Evolutionary conservation across 2,113 vertebrate species (phyloP), one percentile per base, ranked within the genome.

Genomic region (Etheostoma cragini): DNA sequence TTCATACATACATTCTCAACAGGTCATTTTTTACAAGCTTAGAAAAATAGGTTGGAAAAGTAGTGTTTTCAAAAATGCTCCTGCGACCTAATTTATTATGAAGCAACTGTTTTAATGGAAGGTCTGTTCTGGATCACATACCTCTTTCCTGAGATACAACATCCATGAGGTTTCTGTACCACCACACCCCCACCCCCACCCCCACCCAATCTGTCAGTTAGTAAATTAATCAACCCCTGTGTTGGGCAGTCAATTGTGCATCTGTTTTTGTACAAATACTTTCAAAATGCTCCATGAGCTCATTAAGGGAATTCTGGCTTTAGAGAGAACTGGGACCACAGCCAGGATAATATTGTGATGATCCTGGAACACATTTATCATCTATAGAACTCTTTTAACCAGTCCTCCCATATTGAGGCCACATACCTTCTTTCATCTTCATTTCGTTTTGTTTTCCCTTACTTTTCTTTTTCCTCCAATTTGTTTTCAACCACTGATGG

Each of bases 351-450:
- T 30, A 63, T 61, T 82, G 42, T 72, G 71, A 77, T 69, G 70
- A 72, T 86, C 42, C 62, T 81, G 33, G 30, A 78, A 62, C 75
- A 64, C 80, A 75, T 88, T 79, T 72, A 83, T 90, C 68, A 80
- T 76, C 69, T 42, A 47, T 63, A 62, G 30, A 66, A 66, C 64
- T 63, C 52, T 24, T 47, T 66, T 33, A 89, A 78, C 16, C 61
- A 49, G 17, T 56, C 57, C 72, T 75, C 82, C 60, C 73, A 52
- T 57, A 58, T 61, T 17, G 45, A 57, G 56, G 19, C 21, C 14
- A 8, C 76, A 73, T 58, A 72, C 46, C 17, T 17, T 8, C 33
- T 73, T 72, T 78, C 42, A 85, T 71, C 33, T 33, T 63, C 19
- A 66, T 65, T 69, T 68, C 60, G n/a, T 75, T 81, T 70, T 47